A percentile compares a stretch with the other conserved stretches of the same genome.
Conservation (phyloP, 2,888 invertebrate species). For the Macrophya alboannulata region DNA sequence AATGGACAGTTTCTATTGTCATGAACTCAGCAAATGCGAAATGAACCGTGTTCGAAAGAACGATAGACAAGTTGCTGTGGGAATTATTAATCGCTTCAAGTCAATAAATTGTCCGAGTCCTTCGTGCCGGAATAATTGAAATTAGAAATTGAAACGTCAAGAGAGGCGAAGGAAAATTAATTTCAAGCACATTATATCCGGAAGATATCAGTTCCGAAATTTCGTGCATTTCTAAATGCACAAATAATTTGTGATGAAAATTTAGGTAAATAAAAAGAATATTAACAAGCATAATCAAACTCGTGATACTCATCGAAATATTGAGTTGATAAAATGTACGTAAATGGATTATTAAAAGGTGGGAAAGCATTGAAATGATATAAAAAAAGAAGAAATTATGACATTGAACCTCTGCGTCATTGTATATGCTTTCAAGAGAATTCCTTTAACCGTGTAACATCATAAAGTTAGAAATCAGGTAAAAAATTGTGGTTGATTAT, state of each 20-base stretch:
- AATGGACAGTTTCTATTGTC: neutral
- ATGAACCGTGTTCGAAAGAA: neutral
- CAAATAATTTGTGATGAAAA: neutral
- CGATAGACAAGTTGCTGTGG: neutral
- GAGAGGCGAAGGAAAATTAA: neutral
- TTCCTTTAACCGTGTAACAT: neutral
- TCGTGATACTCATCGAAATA: neutral
- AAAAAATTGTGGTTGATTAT: neutral
- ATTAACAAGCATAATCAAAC: neutral
- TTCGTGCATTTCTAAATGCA: neutral
- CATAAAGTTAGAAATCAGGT: neutral
- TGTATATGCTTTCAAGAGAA: neutral
- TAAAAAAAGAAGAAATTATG: neutral
- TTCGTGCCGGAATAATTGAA: neutral
- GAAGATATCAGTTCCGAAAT: neutral
- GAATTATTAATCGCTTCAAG: slow-evolving; percentile 13
- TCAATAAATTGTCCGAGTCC: neutral
- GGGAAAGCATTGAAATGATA: neutral
- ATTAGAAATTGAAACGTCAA: neutral
- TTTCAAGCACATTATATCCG: neutral
- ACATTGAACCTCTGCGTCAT: neutral
- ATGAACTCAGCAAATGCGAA: neutral
- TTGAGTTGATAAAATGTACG: neutral
- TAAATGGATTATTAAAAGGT: neutral
- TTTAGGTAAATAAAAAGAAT: neutral